phyloP scores from a whole-genome alignment of 2,113 vertebrate genomes.

The Sander vitreus region DNA sequence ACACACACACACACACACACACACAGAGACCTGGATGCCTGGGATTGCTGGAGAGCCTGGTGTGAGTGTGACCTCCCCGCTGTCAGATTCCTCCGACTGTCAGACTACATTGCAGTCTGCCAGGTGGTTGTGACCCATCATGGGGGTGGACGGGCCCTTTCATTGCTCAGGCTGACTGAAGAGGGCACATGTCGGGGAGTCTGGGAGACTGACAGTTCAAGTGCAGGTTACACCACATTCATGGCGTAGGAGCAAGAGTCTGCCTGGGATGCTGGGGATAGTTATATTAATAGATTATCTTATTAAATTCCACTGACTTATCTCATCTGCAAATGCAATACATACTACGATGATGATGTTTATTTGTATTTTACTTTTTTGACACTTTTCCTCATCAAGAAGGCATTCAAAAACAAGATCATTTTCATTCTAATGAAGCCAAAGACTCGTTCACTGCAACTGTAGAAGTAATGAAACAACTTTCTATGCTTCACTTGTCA shows the following conservation, averaged over 20 bases:
- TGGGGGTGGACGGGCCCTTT: neutral
- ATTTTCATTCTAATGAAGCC: neutral
- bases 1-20: conserved; percentile 18
- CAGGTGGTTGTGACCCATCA: conserved; percentile 48
- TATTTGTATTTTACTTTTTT: neutral
- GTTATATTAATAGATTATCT: neutral
- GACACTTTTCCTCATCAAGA: neutral
- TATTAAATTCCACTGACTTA: conserved; percentile 1
- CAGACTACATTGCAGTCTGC: conserved; percentile 50
- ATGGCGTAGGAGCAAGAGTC: conserved; percentile 8
- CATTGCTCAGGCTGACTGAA: conserved; percentile 10
- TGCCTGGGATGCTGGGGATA: conserved; percentile 1
- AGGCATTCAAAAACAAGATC: neutral
- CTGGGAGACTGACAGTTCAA: conserved; percentile 26
- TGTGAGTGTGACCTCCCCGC: conserved; percentile 42
- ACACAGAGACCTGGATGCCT: conserved; percentile 46
- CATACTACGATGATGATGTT: neutral
- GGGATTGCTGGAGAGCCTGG: conserved; percentile 64
- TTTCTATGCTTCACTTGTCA: conserved; percentile 23
- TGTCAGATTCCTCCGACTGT: conserved; percentile 59
- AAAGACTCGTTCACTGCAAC: neutral
- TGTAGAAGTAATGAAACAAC: conserved; percentile 2
- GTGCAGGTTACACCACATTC: conserved; percentile 47
- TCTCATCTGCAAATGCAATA: neutral
- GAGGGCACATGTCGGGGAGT: conserved; percentile 28